Evolutionary conservation across 2,888 invertebrate species (phyloP).

Genomic region (Xylota sylvarum): DNA sequence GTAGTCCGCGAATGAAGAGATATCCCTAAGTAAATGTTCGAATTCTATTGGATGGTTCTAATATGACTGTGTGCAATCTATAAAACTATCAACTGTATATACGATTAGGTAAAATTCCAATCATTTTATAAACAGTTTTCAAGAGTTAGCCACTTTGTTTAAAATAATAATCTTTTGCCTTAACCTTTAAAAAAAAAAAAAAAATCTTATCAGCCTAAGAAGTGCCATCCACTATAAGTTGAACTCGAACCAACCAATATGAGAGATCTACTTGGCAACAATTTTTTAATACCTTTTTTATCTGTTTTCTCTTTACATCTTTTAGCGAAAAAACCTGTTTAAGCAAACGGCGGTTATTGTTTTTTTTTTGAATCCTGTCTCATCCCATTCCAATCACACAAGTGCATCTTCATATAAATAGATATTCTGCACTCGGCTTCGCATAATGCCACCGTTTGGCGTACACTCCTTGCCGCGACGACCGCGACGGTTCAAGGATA

Average conservation of each 20-base stretch:
- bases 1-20: too few species aligned
- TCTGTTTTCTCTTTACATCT: neutral
- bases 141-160: neutral
- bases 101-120: too few species aligned
- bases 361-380: slow-evolving; percentile 58
- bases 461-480: slow-evolving; percentile 19
- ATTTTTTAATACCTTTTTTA: neutral
- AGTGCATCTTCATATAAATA: slow-evolving; percentile 42
- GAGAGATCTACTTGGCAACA: slow-evolving; percentile 4
- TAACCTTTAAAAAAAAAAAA: neutral
- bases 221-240: neutral
- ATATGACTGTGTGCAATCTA: too few species aligned
- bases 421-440: slow-evolving; percentile 14
- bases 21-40: too few species aligned
- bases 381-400: slow-evolving; percentile 46
- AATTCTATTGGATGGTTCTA: too few species aligned
- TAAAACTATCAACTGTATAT: too few species aligned
- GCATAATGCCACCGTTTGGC: slow-evolving; percentile 54
- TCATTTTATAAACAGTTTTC: too few species aligned
- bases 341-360: slow-evolving; percentile 49
- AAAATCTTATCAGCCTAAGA: too few species aligned
- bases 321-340: slow-evolving; percentile 58
- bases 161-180: neutral
- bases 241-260: neutral
- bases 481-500: slow-evolving; percentile 74